These are phyloP conservation scores for Halyomorpha halys DNA, from an alignment of 1,140 invertebrate species.

Conservation along the genomic window DNA sequence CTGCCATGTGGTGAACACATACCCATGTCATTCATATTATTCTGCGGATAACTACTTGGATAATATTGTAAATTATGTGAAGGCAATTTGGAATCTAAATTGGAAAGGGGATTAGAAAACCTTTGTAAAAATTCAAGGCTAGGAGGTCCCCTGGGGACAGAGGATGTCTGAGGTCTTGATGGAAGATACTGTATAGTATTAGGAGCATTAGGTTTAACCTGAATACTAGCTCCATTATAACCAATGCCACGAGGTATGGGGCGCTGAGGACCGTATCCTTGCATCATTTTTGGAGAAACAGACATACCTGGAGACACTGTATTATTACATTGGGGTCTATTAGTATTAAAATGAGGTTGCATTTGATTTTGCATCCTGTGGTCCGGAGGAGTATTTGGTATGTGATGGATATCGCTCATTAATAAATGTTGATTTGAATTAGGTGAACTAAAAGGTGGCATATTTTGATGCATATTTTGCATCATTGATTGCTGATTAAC, in stretches of 20 bases:
- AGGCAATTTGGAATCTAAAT: conserved; percentile 60
- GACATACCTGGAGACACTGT: conserved; percentile 30
- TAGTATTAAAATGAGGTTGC: conserved; percentile 27
- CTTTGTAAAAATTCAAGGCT: conserved; percentile 86
- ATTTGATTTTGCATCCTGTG: conserved; percentile 29
- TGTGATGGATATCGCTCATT: conserved; percentile 38
- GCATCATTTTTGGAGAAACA: conserved; percentile 40
- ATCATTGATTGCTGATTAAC: conserved; percentile 37
- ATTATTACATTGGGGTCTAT: conserved; percentile 24
- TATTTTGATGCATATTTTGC: conserved; percentile 40
- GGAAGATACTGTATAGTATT: conserved; percentile 97
- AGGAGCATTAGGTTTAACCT: conserved; percentile 90
- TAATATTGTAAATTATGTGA: conserved; percentile 66
- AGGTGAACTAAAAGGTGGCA: conserved; percentile 42
- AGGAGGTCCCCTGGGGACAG: conserved; percentile 63
- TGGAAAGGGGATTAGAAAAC: conserved; percentile 64
- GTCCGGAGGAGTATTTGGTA: conserved; percentile 26
- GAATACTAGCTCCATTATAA: conserved; percentile 73
- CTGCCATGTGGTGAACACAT: conserved; percentile 25
- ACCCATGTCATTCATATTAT: conserved; percentile 29
- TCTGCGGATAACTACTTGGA: conserved; percentile 39
- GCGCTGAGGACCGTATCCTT: conserved; percentile 30
- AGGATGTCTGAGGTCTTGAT: conserved; percentile 63
- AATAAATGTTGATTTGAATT: conserved; percentile 43
- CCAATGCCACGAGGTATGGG: conserved; percentile 46